Percentiles rank a stretch among this genome's conserved stretches.
These are phyloP conservation scores for Eubasilissa splendida DNA, from an alignment of 2,888 invertebrate genomes.

Conservation along the genomic window DNA sequence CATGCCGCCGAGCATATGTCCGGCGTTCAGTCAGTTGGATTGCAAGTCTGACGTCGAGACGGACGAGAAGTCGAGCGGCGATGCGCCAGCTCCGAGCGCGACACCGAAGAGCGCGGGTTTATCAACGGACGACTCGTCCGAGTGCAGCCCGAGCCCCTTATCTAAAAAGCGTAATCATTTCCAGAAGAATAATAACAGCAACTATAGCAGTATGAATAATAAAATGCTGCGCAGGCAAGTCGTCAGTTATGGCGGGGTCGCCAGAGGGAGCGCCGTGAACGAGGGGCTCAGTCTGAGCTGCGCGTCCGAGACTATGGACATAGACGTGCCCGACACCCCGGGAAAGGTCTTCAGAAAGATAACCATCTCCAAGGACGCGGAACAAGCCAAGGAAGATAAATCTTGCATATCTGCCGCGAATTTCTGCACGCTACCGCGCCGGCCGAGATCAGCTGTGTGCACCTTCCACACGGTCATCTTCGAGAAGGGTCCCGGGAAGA, in stretches of 20 bases:
- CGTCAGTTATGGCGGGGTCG: slow-evolving; percentile 72
- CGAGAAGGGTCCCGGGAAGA: slow-evolving; percentile 87
- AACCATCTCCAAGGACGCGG: slow-evolving; percentile 43
- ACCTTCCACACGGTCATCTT: slow-evolving; percentile 82
- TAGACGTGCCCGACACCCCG: slow-evolving; percentile 50
- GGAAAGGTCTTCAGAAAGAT: slow-evolving; percentile 47
- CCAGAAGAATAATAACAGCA: slow-evolving; percentile 76
- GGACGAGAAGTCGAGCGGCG: slow-evolving; percentile 35
- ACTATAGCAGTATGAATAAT: slow-evolving; percentile 75
- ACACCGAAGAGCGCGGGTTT: slow-evolving; percentile 57
- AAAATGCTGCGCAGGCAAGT: slow-evolving; percentile 74
- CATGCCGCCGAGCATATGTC: slow-evolving; percentile 64
- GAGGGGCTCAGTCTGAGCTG: slow-evolving; percentile 66
- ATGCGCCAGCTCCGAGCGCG: slow-evolving; percentile 60
- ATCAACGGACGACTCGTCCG: slow-evolving; percentile 55
- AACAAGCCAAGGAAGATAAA: slow-evolving; percentile 63
- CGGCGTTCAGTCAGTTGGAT: slow-evolving; percentile 65
- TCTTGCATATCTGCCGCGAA: slow-evolving; percentile 72
- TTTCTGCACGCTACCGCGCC: slow-evolving; percentile 82
- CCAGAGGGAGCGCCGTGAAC: slow-evolving; percentile 66
- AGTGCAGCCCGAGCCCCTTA: slow-evolving; percentile 61
- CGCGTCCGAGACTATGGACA: slow-evolving; percentile 60
- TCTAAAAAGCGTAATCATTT: slow-evolving; percentile 71
- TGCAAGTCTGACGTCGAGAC: slow-evolving; percentile 50
- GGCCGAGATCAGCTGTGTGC: slow-evolving; percentile 79